Base-by-base conservation (phyloP, 92 coral and sea anemone genomes). In the Galaxea fascicularis region DNA sequence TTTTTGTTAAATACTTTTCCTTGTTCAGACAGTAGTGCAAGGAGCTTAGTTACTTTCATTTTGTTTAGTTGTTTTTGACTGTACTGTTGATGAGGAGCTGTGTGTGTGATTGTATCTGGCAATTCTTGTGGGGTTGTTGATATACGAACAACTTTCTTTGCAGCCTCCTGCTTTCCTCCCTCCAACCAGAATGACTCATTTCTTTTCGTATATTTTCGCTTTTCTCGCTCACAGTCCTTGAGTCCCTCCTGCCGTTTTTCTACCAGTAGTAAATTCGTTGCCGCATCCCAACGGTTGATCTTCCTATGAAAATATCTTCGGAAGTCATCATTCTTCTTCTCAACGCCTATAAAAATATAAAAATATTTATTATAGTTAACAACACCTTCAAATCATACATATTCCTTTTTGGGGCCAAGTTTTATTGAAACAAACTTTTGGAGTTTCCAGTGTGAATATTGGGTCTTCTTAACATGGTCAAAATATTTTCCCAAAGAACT, bases 251-350 rank as follows among this genome's bases (percentile, higher is more conserved):
- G 92, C 74, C 93, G 60, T 53, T 90, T 85, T 28, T 90, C 93
- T 9, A 90, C 88, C 79, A 85, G 28, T 24, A 85, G 69, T 5
- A 89, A 71, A 27, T 76, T 80, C 7, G 12, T 68, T 73, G 84
- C 89, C 18, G 93, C 87, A 86, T 90, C 90, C 90, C 90, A 90
- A 15, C 85, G 56, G 59, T 88, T 88, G 17, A 88, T 88, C 31
- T 74, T 62, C 10, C 82, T 16, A n/a, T 80, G 91, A 60, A 80
- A 87, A 65, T 74, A 65, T 15, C 87, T 30, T 13, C 87, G 70
- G 27, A 87, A 74, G 21, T 87, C 83, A 66, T 87, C 87, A 46
- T 87, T 87, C 53, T 87, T 87, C 54, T 81, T 87, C 25, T 87
- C 82, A 28, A 87, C 83, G 9, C 91, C 83, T 78, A 46, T 41